Evolutionary conservation across 53 echinoderm and acorn worm species (phyloP).

Genomic region (Henricia sp.): DNA sequence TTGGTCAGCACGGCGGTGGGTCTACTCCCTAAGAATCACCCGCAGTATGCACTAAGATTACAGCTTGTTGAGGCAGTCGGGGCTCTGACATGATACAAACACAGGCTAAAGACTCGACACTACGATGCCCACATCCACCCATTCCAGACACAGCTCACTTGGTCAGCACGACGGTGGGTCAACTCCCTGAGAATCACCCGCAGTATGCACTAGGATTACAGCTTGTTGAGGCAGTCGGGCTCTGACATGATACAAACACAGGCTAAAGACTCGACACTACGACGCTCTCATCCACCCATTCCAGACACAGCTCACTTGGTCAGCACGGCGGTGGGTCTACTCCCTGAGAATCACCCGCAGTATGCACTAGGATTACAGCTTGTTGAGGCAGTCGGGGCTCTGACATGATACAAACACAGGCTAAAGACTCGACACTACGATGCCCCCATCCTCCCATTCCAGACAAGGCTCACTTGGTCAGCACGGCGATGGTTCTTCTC

Average conservation of each 20-base stretch:
- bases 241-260: conserved; percentile 15
- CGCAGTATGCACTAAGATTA: conserved; percentile 63
- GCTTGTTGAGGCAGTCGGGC: conserved; percentile 80
- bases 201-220: conserved; percentile 70
- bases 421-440: too few species aligned
- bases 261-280: too few species aligned
- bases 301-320: too few species aligned
- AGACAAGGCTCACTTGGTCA: too few species aligned
- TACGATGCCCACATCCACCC: too few species aligned
- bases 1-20: conserved; percentile 70
- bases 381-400: conserved; percentile 1
- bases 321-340: conserved; percentile 65
- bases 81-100: conserved; percentile 21
- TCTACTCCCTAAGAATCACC: conserved; percentile 73
- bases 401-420: neutral
- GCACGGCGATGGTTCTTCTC: too few species aligned
- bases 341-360: conserved; percentile 75
- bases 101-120: too few species aligned
- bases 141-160: too few species aligned
- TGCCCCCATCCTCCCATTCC: too few species aligned
- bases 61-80: conserved; percentile 84
- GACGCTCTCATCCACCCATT: too few species aligned
- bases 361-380: conserved; percentile 73
- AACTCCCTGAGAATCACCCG: conserved; percentile 74
- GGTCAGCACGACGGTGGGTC: conserved; percentile 66